Base-by-base conservation (phyloP, 23 tunicate genomes). In the Botrylloides violaceus region DNA sequence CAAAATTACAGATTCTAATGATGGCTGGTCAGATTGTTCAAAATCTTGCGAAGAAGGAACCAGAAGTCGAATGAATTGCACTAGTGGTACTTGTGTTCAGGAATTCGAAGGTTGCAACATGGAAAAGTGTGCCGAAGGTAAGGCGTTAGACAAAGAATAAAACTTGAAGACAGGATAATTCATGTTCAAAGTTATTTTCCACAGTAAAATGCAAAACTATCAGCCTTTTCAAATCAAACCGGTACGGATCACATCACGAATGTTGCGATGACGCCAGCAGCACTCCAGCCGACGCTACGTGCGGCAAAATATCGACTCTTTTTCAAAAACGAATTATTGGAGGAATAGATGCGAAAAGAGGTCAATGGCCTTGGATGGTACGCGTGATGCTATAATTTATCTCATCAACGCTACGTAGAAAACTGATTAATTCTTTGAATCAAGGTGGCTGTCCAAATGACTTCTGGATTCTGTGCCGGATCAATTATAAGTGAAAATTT, bases 1-100 rank as follows among this genome's bases (percentile, higher is more conserved):
- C n/a, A n/a, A n/a, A n/a, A n/a, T n/a, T n/a, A n/a, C n/a, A n/a
- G n/a, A n/a, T n/a, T n/a, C n/a, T n/a, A n/a, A n/a, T n/a, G n/a
- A n/a, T n/a, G 6, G n/a, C 4, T 68, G 74, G 74, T 32, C 49
- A 25, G 58, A 39, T 32, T 68, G 74, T 37, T 32, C 74, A 37
- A 68, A 68, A 26, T 68, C 74, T 4, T 68, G 74, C 2, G 74
- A 56, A 21, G 47, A 26, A 23, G 74, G 74, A 43, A 68, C 74
- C 9, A 68, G 74, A 43, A 68, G 12, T 37, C 25, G 57, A 21
- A 18, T 19, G 5, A 37, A 39, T 23, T 43, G 29, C 58, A 43
- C 29, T 15, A 68, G 37, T 28, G 29, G 49, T 0, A 68, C 27
- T 25, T 68, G 74, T 25, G 21, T 37, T 4, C 43, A 26, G 0